Evolutionary conservation across 2,113 vertebrate species (phyloP).

Genomic region (pig (Sus scrofa)): T2T-Sscrofa CM000824.6:77909501-77910000

Average conservation of each 20-base stretch:
- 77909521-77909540: not conserved
- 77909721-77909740: not conserved
- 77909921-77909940: not conserved
- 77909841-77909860: not conserved
- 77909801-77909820: not conserved
- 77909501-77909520: not conserved
- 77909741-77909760: not conserved
- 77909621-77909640: not conserved
- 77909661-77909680: not conserved
- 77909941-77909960: not conserved
- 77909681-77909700: not conserved
- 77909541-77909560: no score
- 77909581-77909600: not conserved
- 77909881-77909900: not conserved
- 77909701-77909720: not conserved
- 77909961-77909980: not conserved
- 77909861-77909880: not conserved
- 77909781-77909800: not conserved
- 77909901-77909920: not conserved
- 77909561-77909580: not conserved
- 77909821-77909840: not conserved
- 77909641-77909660: not conserved
- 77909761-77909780: not conserved
- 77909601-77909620: not conserved
- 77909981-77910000: not conserved